A percentile compares a stretch with the other conserved stretches of the same genome.
Conservation (phyloP, 2,113 vertebrate genomes). For the Gallinago jamesoni region DNA sequence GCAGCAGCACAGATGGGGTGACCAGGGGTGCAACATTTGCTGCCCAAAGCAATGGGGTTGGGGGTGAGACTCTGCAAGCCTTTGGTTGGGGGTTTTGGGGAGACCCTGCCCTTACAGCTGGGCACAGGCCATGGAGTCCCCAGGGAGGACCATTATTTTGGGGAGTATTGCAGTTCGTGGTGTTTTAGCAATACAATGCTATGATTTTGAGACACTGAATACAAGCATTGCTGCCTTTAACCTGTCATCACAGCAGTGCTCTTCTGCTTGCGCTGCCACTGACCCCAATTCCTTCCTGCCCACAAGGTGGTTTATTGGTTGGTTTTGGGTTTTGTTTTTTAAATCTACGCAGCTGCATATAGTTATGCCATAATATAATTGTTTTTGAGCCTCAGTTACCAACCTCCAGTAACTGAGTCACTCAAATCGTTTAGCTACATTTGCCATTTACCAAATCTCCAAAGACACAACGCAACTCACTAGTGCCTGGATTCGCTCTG, state of each 20-base stretch:
- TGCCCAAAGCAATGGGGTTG: neutral
- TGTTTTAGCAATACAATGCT: rapidly evolving
- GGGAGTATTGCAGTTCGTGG: rapidly evolving
- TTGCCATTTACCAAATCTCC: neutral
- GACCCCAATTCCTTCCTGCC: neutral
- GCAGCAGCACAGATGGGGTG: neutral
- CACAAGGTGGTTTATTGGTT: neutral
- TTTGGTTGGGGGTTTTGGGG: neutral
- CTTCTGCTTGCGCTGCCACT: neutral
- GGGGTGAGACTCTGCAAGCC: neutral
- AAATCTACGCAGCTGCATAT: neutral
- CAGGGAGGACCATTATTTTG: neutral
- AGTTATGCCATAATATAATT: neutral
- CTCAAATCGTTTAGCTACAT: neutral
- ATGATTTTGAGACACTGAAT: neutral
- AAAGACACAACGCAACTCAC: neutral
- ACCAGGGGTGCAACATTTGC: rapidly evolving
- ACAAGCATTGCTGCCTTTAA: neutral
- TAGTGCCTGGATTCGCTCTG: neutral
- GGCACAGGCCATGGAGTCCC: neutral
- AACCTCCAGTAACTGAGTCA: neutral
- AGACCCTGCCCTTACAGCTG: neutral
- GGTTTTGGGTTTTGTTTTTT: no score
- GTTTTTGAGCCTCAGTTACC: neutral
- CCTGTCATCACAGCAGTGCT: neutral